Evolutionary conservation across 2,888 invertebrate genomes (phyloP), one percentile per base, ranked within the genome.

Genomic region (Panopea generosa): DNA sequence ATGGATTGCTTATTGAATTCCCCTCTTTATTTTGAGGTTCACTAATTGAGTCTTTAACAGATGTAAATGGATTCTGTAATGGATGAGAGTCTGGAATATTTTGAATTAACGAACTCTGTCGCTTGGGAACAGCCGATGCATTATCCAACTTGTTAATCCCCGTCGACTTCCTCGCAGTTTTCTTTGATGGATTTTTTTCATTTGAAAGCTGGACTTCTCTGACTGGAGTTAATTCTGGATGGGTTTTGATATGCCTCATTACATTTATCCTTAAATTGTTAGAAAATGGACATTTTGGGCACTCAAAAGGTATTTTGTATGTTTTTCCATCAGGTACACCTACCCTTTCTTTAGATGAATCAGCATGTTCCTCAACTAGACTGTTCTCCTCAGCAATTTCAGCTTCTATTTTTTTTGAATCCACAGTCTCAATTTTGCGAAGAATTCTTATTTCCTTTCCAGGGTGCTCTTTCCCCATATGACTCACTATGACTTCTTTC

Each of bases 201-300:
- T 29, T 33, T 33, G 18, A 26, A 11, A 56, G 33, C n/a, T n/a
- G n/a, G n/a, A n/a, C n/a, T 50, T 68, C 65, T 33, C 78, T 60
- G 4, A 75, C 67, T 26, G 83, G 83, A 38, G 63, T 74, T 47
- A 85, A 66, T 29, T 75, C 72, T 59, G 79, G 82, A 38, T 85
- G 85, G 24, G 43, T 68, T 63, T 84, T 85, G 7, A 85, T 60
- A 59, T 85, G 85, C 16, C 76, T 67, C 27, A 85, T 72, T 18
- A 80, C 61, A 49, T 78, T 80, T 16, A 85, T 59, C 69, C 85
- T 71, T 29, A 73, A 72, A 60, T 71, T 80, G 16, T 78, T 74
- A 50, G 72, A 68, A 53, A 85, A 89, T 0, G 71, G 47, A 68
- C 89, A 89, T 49, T 84, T 77, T 38, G 84, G 84, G 55, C 89